phyloP scores from a whole-genome alignment of 2,888 invertebrate species.

The Belgica antarctica region DNA sequence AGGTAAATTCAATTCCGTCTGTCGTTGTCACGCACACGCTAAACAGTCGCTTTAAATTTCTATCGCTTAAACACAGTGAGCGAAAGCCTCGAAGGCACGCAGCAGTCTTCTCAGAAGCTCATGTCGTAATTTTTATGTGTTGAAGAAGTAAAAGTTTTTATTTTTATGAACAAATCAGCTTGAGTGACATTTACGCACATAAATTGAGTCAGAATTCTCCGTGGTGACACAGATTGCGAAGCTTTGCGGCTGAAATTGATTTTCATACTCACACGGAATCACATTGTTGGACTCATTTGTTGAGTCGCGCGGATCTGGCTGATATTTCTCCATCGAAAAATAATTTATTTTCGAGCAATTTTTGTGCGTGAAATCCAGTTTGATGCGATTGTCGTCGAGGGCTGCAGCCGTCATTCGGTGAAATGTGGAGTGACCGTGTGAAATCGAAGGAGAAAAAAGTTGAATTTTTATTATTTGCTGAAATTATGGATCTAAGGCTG shows the following conservation, averaged over 20 bases:
- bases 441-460: background rate
- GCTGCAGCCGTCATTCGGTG: background rate
- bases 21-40: background rate
- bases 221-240: slow-evolving; percentile 1
- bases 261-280: slow-evolving; percentile 85
- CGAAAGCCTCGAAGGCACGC: background rate
- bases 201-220: background rate
- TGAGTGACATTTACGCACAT: background rate
- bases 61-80: no score
- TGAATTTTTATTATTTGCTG: slow-evolving; percentile 3
- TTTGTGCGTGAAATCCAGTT: slow-evolving; percentile 24
- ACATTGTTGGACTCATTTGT: slow-evolving; percentile 91
- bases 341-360: slow-evolving; percentile 81
- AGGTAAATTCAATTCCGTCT: no score
- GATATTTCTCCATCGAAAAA: slow-evolving; percentile 81
- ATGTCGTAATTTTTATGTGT: slow-evolving; percentile 1
- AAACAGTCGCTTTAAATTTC: background rate
- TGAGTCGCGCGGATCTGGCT: slow-evolving; percentile 83
- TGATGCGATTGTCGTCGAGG: slow-evolving; percentile 29
- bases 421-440: background rate
- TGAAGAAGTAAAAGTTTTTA: background rate
- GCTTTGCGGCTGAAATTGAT: no score
- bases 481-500: slow-evolving; percentile 1
- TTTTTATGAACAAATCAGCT: slow-evolving; percentile 6
- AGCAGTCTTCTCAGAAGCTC: background rate